Base-by-base conservation (phyloP, 2,797 vertebrate species). In the Phoebastria nigripes region DNA sequence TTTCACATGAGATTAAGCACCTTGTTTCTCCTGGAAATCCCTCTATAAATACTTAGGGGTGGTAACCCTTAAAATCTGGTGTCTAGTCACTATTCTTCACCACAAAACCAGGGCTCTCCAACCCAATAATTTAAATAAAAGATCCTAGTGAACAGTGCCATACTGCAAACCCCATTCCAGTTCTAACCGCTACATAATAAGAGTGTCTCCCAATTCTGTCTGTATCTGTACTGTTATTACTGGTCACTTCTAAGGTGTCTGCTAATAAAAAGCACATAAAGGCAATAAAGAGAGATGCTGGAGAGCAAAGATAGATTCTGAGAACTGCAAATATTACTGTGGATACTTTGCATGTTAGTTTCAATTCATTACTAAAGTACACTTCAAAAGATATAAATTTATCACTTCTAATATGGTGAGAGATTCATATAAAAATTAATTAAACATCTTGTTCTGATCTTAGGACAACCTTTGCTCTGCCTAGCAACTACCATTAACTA, bases 331-430 rank as follows among this genome's bases (percentile, higher is more conserved):
- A 39, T 19, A 37, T 6, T 44, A 15, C 54, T 51, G 51, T 12
- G 42, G 51, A 21, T 55, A 33, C 42, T 79, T 35, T 55, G 14
- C 65, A 35, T 9, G 9, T 44, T 62, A 31, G 33, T 58, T 56
- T 52, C 42, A 44, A 65, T 74, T 77, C 41, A 78, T 76, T 69
- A 82, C 81, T 86, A 26, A 86, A 82, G 73, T 63, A 80, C 56
- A 76, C 89, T 51, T 82, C 77, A 91, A 89, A 87, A 94, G 73
- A 77, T 86, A 33, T 15, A 63, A 74, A 89, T 69, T 46, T 47
- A 78, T 82, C 62, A 10, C 51, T 63, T 89, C 19, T n/a, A 88
- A 58, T 52, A 28, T 39, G 67, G 66, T 52, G 67, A 77, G 16
- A 82, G 29, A 79, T 31, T 72, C 9, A 56, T 26, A 79, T 73